phyloP scores from a whole-genome alignment of 1,140 invertebrate genomes.

The Ladona fulva region DNA sequence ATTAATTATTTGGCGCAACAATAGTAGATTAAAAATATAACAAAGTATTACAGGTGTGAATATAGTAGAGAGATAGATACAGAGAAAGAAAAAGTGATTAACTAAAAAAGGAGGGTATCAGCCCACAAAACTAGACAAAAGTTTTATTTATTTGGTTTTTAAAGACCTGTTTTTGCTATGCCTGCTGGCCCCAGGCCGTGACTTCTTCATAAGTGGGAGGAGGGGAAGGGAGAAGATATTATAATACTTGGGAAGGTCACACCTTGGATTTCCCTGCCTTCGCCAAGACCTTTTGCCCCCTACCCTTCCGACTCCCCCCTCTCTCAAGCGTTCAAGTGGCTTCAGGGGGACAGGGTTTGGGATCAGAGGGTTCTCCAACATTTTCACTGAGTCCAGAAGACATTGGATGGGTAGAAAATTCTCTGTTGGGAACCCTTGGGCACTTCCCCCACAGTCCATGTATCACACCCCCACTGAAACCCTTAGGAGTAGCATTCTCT shows the following conservation, averaged over 20 bases:
- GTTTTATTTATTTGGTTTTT: not conserved
- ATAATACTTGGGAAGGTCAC: slow-evolving; percentile 15
- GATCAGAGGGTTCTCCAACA: not conserved
- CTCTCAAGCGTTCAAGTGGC: slow-evolving; percentile 22
- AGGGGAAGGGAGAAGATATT: not conserved
- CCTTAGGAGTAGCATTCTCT: slow-evolving; percentile 28
- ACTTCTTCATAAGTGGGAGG: not conserved
- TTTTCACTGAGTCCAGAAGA: not conserved
- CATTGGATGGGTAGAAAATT: slow-evolving; percentile 15
- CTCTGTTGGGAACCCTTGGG: slow-evolving; percentile 25
- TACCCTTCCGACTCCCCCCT: slow-evolving; percentile 19
- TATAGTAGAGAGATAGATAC: not conserved
- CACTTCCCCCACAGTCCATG: slow-evolving; percentile 26
- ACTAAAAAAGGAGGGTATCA: slow-evolving; percentile 17
- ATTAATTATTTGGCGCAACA: slow-evolving; percentile 16
- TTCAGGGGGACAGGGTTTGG: slow-evolving; percentile 19
- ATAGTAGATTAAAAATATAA: slow-evolving; percentile 18
- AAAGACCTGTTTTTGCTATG: not conserved
- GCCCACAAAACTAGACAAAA: slow-evolving; percentile 10
- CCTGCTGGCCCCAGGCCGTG: slow-evolving; percentile 2
- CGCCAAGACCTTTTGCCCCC: slow-evolving; percentile 21
- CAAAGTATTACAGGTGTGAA: slow-evolving; percentile 15
- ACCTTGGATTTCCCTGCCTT: slow-evolving; percentile 20
- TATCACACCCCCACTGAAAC: slow-evolving; percentile 24
- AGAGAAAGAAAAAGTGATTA: slow-evolving; percentile 14